phyloP scores from a whole-genome alignment of 2,113 vertebrate genomes.

The Syrmaticus mikado region DNA sequence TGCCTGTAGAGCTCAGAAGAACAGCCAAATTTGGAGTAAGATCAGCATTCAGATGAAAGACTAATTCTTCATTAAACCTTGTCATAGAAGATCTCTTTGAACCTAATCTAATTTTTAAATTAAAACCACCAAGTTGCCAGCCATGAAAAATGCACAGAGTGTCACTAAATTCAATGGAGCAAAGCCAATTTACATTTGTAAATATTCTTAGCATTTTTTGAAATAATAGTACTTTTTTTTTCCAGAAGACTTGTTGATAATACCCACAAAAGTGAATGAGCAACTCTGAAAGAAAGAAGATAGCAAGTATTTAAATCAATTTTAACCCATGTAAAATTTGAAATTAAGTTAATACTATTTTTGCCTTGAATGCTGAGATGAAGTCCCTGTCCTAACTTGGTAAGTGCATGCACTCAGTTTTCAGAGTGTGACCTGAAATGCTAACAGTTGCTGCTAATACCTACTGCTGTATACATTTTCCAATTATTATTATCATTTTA shows the following conservation, averaged over 20 bases:
- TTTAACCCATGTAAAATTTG: neutral
- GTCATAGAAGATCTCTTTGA: conserved; percentile 17
- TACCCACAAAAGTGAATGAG: neutral
- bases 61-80: neutral
- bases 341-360: neutral
- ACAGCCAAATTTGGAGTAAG: neutral
- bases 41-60: neutral
- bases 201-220: neutral
- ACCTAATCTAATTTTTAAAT: neutral
- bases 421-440: neutral
- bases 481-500: neutral
- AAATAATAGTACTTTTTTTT: neutral
- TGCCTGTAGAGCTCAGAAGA: neutral
- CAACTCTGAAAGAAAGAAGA: neutral
- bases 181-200: neutral
- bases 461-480: neutral
- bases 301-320: neutral
- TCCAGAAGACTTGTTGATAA: neutral
- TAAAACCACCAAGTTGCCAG: neutral
- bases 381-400: neutral
- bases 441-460: neutral
- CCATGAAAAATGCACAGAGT: neutral
- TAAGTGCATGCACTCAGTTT: neutral
- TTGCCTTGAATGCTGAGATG: neutral
- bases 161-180: conserved; percentile 4